Conservation (phyloP, 1,140 invertebrate genomes). For the Cherax destructor region DNA sequence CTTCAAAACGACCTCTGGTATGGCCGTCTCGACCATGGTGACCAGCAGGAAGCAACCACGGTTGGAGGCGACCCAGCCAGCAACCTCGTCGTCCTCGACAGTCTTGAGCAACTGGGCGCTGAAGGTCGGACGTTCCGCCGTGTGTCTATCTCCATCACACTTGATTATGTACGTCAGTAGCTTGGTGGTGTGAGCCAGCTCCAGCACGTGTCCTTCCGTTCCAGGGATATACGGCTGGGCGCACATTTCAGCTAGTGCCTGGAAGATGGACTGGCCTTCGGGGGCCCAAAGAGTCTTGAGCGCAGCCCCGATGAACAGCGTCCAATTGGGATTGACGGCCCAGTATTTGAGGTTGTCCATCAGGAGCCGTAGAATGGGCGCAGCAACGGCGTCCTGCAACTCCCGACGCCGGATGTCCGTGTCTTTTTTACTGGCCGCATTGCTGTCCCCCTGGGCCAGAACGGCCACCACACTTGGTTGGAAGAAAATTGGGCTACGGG, state of each 20-base stretch:
- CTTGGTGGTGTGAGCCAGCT: slow-evolving; percentile 61
- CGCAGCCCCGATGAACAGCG: slow-evolving; percentile 68
- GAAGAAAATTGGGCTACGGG: slow-evolving; percentile 84
- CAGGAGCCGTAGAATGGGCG: slow-evolving; percentile 54
- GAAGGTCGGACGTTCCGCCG: slow-evolving; percentile 43
- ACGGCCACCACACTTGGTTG: slow-evolving; percentile 84
- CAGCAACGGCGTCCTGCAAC: slow-evolving; percentile 75
- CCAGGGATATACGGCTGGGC: slow-evolving; percentile 52
- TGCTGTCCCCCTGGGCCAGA: slow-evolving; percentile 84
- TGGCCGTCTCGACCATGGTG: slow-evolving; percentile 58
- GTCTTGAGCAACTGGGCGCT: slow-evolving; percentile 43
- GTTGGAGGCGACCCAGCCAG: slow-evolving; percentile 56
- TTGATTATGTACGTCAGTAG: slow-evolving; percentile 68
- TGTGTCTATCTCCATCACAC: slow-evolving; percentile 62
- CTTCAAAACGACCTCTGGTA: slow-evolving; percentile 35
- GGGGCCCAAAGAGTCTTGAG: slow-evolving; percentile 35
- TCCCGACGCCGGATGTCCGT: slow-evolving; percentile 83
- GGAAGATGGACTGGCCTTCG: slow-evolving; percentile 40
- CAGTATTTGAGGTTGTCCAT: slow-evolving; percentile 49
- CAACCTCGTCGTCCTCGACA: slow-evolving; percentile 24
- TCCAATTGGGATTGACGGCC: slow-evolving; percentile 69
- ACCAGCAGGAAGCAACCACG: slow-evolving; percentile 65
- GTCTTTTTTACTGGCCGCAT: slow-evolving; percentile 85
- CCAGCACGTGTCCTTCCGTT: slow-evolving; percentile 57
- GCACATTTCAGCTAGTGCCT: slow-evolving; percentile 55